Conservation (phyloP, 2,888 invertebrate genomes). For the Parnassius mnemosyne region DNA sequence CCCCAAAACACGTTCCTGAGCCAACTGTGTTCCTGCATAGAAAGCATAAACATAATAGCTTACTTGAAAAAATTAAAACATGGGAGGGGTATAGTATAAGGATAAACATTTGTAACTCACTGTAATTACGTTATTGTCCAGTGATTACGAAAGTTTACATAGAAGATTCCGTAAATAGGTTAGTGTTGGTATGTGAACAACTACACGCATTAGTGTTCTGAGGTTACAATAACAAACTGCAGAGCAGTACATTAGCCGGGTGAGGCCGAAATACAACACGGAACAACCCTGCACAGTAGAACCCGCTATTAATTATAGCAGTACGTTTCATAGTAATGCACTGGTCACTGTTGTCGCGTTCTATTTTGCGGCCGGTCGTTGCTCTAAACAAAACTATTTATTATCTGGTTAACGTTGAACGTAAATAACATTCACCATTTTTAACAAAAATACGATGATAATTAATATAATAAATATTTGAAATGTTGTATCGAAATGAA, state of each 20-base stretch:
- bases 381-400: constrained; percentile 18
- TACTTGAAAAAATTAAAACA: no score
- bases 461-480: background rate
- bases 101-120: no score
- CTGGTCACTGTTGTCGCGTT: constrained; percentile 57
- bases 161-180: background rate
- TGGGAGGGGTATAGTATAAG: no score
- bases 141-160: background rate
- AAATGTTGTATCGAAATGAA: no score
- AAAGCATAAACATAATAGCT: no score
- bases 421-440: background rate
- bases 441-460: background rate
- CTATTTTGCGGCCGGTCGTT: constrained; percentile 20
- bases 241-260: constrained; percentile 28
- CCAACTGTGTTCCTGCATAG: no score
- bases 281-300: constrained; percentile 1
- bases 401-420: constrained; percentile 15
- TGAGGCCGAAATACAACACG: constrained; percentile 9
- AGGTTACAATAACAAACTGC: constrained; percentile 6
- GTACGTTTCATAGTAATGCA: constrained; percentile 68
- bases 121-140: no score
- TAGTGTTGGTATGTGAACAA: constrained; percentile 11
- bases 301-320: constrained; percentile 65
- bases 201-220: constrained; percentile 14
- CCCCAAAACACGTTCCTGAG: no score